Percentiles rank a stretch among this genome's conserved stretches.
Conservation (phyloP, 2,113 vertebrate genomes). For the Gymnarchus niloticus region DNA sequence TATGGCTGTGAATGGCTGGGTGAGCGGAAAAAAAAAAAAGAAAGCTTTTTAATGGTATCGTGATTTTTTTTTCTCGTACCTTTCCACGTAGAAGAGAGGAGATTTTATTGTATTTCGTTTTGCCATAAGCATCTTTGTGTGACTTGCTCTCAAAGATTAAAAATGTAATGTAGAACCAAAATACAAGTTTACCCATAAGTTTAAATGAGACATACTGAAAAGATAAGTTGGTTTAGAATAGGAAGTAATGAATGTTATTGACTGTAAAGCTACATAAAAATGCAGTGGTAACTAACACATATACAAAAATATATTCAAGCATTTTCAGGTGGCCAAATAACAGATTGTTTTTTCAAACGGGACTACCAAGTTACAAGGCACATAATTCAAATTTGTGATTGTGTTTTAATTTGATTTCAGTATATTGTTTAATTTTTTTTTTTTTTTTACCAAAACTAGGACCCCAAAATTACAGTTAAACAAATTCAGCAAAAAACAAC, state of each 20-base stretch:
- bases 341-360: no score
- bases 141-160: no score
- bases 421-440: background rate
- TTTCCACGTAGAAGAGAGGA: no score
- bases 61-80: no score
- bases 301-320: background rate
- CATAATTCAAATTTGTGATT: background rate
- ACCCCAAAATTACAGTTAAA: background rate
- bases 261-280: background rate
- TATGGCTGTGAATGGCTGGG: conserved; percentile 96
- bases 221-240: background rate
- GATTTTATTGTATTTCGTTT: no score
- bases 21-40: no score
- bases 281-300: background rate
- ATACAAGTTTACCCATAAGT: no score
- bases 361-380: background rate
- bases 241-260: background rate
- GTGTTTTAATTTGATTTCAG: background rate
- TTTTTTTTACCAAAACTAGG: background rate
- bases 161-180: no score
- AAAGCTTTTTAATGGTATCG: no score
- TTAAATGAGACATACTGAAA: no score
- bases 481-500: background rate
- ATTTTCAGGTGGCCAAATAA: background rate
- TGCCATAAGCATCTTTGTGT: no score